phyloP scores from a whole-genome alignment of 2,888 invertebrate species.

The Steinernema scapterisci region DNA sequence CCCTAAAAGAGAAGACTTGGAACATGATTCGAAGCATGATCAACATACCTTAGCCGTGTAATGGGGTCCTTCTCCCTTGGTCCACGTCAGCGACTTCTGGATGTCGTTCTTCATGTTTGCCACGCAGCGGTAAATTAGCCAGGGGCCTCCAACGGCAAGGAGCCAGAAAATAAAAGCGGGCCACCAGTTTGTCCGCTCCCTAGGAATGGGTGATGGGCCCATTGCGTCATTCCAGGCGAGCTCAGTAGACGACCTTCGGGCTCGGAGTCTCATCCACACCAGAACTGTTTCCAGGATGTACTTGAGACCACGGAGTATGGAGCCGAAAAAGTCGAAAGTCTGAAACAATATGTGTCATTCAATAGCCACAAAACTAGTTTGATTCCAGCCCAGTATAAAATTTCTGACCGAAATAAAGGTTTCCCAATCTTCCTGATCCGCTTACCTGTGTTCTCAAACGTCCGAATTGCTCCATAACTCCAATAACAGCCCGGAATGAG shows the following conservation, averaged over 20 bases:
- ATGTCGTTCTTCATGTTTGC: slow-evolving; percentile 69
- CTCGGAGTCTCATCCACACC: slow-evolving; percentile 8
- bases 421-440: background rate
- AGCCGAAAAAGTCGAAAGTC: slow-evolving; percentile 45
- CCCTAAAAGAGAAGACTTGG: slow-evolving; percentile 68
- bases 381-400: too few relatives aligned
- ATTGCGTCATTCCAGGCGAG: slow-evolving; percentile 41
- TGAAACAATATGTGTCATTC: background rate
- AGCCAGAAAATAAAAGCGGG: slow-evolving; percentile 87
- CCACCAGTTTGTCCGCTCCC: slow-evolving; percentile 73
- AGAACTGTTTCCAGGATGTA: background rate
- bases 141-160: slow-evolving; percentile 87
- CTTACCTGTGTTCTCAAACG: slow-evolving; percentile 79
- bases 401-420: too few relatives aligned
- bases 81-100: slow-evolving; percentile 69
- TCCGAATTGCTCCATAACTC: slow-evolving; percentile 92
- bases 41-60: slow-evolving; percentile 65
- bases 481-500: slow-evolving; percentile 90
- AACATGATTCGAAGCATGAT: background rate
- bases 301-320: background rate
- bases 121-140: slow-evolving; percentile 83
- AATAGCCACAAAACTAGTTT: too few relatives aligned
- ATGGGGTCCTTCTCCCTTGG: slow-evolving; percentile 70
- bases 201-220: slow-evolving; percentile 37
- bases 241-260: background rate